Base-by-base conservation (phyloP, 2,888 invertebrate genomes). In the Eristalis arbustorum region DNA sequence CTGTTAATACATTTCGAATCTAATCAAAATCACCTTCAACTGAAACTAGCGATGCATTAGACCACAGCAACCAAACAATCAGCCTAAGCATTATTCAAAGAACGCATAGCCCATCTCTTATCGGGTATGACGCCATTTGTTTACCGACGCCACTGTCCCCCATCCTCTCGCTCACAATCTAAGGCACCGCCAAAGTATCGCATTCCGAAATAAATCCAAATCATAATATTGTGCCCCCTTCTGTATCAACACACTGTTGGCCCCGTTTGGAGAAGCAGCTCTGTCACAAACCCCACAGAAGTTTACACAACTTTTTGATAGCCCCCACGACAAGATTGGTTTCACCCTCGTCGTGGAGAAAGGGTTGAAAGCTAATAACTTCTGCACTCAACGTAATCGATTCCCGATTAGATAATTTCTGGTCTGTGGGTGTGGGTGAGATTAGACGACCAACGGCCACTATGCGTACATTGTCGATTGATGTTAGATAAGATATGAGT, bases 341-440 rank as follows among this genome's bases (percentile, higher is more conserved):
- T 49, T 18, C 18, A 49, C 49, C 49, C 49, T 8, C 8, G 49
- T 6, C 18, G 49, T 8, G 49, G 18, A 18, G 28, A 77, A 81
- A 42, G 67, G 57, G 37, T 63, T 73, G 64, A 78, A 62, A 71
- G 77, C 28, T 78, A 74, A 74, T 75, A 78, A 74, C 25, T 42
- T 73, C 69, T 74, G 69, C 77, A 85, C 69, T 81, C 66, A 13
- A 14, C 57, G 57, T 75, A 83, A 87, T 87, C 87, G 87, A 87
- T 83, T 72, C 49, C 68, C 49, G 83, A 87, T 83, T 87, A 87
- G 87, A 87, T 83, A 83, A n/a, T 13, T 49, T 62, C 61, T 25
- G n/a, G 37, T 67, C 25, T 71, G 34, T 40, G 64, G 62, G 64
- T 71, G 22, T 78, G 59, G 25, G 31, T 59, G 49, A 59, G 75